Percentiles rank a stretch among this genome's conserved stretches.
phyloP scores from a whole-genome alignment of 2,113 vertebrate species.

The Nothocercus nigrocapillus region DNA sequence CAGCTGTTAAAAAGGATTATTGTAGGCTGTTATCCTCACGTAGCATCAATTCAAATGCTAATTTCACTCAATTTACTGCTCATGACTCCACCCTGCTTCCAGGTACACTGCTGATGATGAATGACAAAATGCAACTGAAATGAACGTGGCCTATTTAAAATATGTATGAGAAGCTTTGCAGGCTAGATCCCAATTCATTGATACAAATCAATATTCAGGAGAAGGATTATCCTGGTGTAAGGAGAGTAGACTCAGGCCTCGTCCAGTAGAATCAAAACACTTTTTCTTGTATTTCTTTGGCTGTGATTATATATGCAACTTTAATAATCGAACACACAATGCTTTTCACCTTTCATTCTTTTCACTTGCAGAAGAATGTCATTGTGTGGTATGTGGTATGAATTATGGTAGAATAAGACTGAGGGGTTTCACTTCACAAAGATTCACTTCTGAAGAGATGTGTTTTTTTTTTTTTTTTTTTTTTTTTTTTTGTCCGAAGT shows the following conservation, averaged over 20 bases:
- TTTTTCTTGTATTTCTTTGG: not conserved
- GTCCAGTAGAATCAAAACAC: not conserved
- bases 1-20: conserved; percentile 66
- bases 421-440: too few species aligned
- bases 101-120: not conserved
- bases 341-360: not conserved
- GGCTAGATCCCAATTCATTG: not conserved
- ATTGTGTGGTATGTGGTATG: too few species aligned
- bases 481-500: not conserved
- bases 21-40: conserved; percentile 25
- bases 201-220: not conserved
- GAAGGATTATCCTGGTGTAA: not conserved
- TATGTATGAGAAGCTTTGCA: not conserved
- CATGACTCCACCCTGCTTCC: not conserved
- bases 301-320: not conserved
- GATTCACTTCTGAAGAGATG: not conserved
- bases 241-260: not conserved
- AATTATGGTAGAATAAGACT: not conserved
- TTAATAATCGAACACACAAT: not conserved
- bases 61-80: conserved; percentile 28
- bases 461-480: too few species aligned
- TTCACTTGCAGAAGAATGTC: not conserved
- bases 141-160: not conserved
- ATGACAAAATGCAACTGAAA: not conserved
- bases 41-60: conserved; percentile 31